These are phyloP conservation scores for Siniperca undulata DNA, from an alignment of 2,797 vertebrate genomes.

Conservation along the genomic window DNA sequence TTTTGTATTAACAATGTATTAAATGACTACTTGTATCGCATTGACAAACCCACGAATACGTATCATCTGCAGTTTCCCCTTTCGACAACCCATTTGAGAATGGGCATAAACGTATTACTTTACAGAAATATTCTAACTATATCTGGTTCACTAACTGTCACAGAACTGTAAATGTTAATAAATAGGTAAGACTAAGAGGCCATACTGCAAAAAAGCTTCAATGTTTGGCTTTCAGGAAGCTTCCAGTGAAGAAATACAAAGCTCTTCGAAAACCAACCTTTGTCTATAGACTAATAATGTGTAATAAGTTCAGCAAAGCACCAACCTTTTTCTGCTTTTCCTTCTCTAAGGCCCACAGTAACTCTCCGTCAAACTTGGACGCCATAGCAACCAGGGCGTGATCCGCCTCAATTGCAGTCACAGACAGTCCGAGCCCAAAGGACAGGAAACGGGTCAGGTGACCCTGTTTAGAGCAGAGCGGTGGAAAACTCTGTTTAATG, in stretches of 20 bases:
- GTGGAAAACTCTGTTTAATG: background rate
- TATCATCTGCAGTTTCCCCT: background rate
- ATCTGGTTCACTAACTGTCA: background rate
- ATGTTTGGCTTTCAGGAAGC: background rate
- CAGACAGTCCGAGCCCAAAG: conserved; percentile 88
- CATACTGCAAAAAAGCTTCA: background rate
- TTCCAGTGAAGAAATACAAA: background rate
- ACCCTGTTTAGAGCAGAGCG: conserved; percentile 81
- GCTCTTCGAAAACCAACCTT: background rate
- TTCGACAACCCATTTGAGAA: background rate
- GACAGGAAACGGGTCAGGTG: conserved; percentile 93
- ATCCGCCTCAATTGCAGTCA: conserved; percentile 92
- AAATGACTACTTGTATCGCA: background rate
- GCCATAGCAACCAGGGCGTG: conserved; percentile 85
- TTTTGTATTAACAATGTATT: no score
- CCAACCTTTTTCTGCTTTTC: conserved; percentile 75
- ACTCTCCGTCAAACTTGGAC: conserved; percentile 86
- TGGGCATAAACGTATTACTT: background rate
- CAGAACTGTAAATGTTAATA: background rate
- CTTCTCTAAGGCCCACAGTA: conserved; percentile 85
- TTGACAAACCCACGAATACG: background rate
- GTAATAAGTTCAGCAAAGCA: background rate
- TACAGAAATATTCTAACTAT: background rate
- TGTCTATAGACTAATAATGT: background rate
- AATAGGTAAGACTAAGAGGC: background rate